These are phyloP conservation scores for Poecilus cupreus DNA, from an alignment of 2,888 invertebrate genomes.

Conservation along the genomic window DNA sequence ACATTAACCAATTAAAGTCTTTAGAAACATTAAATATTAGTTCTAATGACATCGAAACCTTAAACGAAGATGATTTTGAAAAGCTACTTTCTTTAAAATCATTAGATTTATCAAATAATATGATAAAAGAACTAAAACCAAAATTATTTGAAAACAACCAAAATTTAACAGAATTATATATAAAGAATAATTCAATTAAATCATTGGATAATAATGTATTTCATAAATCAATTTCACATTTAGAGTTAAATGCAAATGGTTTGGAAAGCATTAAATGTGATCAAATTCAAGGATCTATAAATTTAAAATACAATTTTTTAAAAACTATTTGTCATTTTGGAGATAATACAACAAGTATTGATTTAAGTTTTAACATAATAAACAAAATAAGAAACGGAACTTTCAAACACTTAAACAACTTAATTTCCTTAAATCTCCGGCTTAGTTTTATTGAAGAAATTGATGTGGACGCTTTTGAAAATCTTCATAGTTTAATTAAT, in stretches of 20 bases:
- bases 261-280: not conserved
- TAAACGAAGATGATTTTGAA: not conserved
- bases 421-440: not conserved
- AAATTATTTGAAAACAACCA: not conserved
- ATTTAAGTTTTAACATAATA: not conserved
- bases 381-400: not conserved
- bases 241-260: not conserved
- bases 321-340: not conserved
- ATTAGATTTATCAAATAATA: not conserved
- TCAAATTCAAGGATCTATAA: not conserved
- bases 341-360: not conserved
- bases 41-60: not conserved
- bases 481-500: conserved; percentile 57
- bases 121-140: not conserved
- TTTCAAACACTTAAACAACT: not conserved
- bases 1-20: not conserved
- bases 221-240: not conserved
- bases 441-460: not conserved
- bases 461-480: not conserved
- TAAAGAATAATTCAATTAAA: not conserved
- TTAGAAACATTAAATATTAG: not conserved
- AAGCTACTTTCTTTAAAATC: not conserved
- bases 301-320: not conserved
- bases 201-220: not conserved
- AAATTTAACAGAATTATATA: not conserved